phyloP scores from a whole-genome alignment of 1,140 invertebrate species.

The Diorhabda sublineata region DNA sequence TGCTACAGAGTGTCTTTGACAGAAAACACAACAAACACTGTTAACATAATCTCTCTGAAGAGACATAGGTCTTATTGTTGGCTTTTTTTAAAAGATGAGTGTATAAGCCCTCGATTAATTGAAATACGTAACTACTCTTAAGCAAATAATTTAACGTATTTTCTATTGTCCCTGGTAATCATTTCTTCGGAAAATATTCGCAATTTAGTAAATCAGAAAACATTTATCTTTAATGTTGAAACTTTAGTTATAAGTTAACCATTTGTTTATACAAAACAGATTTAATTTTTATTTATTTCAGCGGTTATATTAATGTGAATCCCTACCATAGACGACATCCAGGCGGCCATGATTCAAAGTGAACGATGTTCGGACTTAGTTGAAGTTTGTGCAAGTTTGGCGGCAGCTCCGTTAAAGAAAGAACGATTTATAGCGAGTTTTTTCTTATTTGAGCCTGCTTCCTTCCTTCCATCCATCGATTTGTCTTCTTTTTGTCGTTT shows the following conservation, averaged over 20 bases:
- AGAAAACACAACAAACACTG: too few relatives aligned
- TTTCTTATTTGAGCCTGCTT: constrained; percentile 36
- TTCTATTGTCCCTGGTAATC: too few relatives aligned
- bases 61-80: too few relatives aligned
- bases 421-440: constrained; percentile 42
- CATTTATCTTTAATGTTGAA: background rate
- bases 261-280: constrained; percentile 5
- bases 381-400: constrained; percentile 45
- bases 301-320: constrained; percentile 41
- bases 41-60: too few relatives aligned
- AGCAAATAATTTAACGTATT: too few relatives aligned
- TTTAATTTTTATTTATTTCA: constrained; percentile 8
- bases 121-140: too few relatives aligned
- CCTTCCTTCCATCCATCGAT: constrained; percentile 40
- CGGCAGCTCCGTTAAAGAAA: constrained; percentile 39
- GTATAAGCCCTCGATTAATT: too few relatives aligned
- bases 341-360: constrained; percentile 45
- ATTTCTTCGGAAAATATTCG: too few relatives aligned
- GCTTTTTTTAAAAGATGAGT: too few relatives aligned
- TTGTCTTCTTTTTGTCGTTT: constrained; percentile 43
- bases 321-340: constrained; percentile 41
- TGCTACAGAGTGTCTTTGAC: too few relatives aligned
- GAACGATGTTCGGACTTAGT: constrained; percentile 46
- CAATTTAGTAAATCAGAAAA: too few relatives aligned
- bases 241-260: too few relatives aligned